Conservation (phyloP, 1,140 invertebrate species). For the Zaprionus kolodkinae region DNA sequence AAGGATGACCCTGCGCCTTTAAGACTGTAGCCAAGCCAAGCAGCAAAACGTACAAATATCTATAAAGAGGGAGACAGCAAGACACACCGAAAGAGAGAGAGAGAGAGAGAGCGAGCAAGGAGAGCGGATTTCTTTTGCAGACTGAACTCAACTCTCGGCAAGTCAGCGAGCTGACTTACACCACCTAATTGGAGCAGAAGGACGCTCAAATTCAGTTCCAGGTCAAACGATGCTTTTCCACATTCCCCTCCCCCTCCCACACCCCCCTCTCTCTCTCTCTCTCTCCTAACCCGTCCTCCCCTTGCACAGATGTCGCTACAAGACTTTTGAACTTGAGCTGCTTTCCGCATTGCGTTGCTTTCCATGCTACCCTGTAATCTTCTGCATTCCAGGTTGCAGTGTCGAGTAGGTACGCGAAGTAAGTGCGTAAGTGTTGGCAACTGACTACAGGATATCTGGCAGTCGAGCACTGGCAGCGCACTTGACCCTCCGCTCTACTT, state of each 20-base stretch:
- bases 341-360: slow-evolving; percentile 24
- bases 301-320: slow-evolving; percentile 10
- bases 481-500: slow-evolving; percentile 1
- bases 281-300: background rate
- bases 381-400: background rate
- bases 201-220: slow-evolving; percentile 54
- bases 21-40: slow-evolving; percentile 23
- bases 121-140: slow-evolving; percentile 11
- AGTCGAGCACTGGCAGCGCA: background rate
- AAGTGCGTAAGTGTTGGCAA: background rate
- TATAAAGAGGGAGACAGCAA: background rate
- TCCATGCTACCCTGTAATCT: background rate
- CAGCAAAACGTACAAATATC: slow-evolving; percentile 28
- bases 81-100: too few relatives aligned
- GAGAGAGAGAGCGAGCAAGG: background rate
- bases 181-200: slow-evolving; percentile 66
- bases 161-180: slow-evolving; percentile 26
- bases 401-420: background rate
- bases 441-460: slow-evolving; percentile 1
- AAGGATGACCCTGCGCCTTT: slow-evolving; percentile 25
- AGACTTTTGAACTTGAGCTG: slow-evolving; percentile 63
- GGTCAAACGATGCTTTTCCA: slow-evolving; percentile 48
- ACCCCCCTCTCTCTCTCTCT: too few relatives aligned
- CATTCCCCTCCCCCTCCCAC: background rate
- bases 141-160: slow-evolving; percentile 7